These are phyloP conservation scores for Deilephila elpenor DNA, from an alignment of 2,888 invertebrate genomes.

Conservation along the genomic window DNA sequence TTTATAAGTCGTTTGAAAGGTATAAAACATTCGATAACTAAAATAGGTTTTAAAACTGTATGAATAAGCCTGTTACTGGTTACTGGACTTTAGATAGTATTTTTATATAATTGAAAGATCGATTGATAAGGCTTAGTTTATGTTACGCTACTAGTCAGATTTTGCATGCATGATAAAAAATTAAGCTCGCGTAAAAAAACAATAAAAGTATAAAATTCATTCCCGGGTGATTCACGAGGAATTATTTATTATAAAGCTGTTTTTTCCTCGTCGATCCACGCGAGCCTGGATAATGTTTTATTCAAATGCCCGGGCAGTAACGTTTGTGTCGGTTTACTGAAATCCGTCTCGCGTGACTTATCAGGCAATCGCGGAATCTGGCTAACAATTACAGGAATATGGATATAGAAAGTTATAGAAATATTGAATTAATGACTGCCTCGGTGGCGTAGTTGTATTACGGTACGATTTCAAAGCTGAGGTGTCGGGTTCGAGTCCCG, in stretches of 20 bases:
- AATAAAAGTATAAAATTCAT: not conserved
- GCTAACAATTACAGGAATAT: not conserved
- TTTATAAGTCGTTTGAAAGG: no score
- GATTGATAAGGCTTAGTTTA: no score
- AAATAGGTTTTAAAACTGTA: no score
- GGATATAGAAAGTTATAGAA: not conserved
- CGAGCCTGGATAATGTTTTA: not conserved
- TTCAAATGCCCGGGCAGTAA: not conserved
- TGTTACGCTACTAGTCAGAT: no score
- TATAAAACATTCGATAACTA: no score
- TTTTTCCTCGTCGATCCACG: not conserved
- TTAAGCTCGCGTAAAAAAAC: not conserved
- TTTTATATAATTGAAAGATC: no score
- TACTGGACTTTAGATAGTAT: no score
- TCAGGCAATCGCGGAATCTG: not conserved
- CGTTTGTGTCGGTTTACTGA: slow-evolving; percentile 1
- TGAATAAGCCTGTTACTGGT: no score
- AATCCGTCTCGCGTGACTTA: not conserved
- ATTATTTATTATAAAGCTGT: not conserved
- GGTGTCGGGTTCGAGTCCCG: no score
- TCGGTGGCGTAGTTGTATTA: no score
- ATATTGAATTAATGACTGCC: not conserved
- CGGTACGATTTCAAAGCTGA: no score
- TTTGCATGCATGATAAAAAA: no score
- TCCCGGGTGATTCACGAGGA: not conserved